Conservation (phyloP, 2,797 vertebrate species). For the Eidolon dupreanum region DNA sequence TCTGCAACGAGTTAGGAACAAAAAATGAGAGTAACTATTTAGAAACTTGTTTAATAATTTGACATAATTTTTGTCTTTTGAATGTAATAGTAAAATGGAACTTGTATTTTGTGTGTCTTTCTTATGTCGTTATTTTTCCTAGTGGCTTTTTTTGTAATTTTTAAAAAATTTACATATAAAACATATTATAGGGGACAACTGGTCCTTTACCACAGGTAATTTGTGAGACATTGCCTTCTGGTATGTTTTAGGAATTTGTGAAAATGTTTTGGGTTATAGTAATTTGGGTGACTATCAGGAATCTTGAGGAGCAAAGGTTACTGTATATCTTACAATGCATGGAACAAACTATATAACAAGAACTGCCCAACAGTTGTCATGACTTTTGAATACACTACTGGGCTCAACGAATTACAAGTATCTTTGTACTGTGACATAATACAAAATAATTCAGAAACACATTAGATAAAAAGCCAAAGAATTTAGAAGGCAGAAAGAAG, state of each 20-base stretch:
- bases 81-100: conserved; percentile 25
- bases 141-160: neutral
- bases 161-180: neutral
- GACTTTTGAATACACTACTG: neutral
- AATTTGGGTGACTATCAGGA: neutral
- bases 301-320: neutral
- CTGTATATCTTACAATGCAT: neutral
- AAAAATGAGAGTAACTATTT: neutral
- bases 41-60: neutral
- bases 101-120: neutral
- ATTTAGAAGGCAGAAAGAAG: neutral
- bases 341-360: neutral
- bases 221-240: neutral
- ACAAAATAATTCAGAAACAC: neutral
- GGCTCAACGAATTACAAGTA: neutral
- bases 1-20: neutral
- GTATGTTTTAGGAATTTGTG: neutral
- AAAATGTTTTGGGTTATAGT: neutral
- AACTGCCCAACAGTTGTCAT: neutral
- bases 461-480: neutral
- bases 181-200: neutral
- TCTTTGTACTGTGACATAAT: neutral
- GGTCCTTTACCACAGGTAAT: neutral
- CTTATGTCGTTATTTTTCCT: neutral
- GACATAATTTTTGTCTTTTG: neutral